A percentile compares a stretch with the other conserved stretches of the same genome.
These are phyloP conservation scores for Desmophyllum pertusum DNA, from an alignment of 92 coral and sea anemone species.

Conservation along the genomic window DNA sequence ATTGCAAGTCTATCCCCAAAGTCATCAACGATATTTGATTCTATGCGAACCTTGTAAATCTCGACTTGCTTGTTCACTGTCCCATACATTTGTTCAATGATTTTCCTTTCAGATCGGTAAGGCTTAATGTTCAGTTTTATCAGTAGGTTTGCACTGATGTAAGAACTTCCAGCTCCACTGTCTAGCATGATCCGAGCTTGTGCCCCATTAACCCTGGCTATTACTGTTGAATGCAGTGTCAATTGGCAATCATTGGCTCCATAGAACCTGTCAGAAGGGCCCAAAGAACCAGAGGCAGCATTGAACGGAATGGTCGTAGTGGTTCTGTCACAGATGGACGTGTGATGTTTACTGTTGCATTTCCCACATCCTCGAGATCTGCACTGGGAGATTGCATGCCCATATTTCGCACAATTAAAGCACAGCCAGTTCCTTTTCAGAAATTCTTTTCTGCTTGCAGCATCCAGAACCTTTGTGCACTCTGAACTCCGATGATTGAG, in stretches of 20 bases:
- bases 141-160: conserved; percentile 47
- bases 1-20: conserved; percentile 46
- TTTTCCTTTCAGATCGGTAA: conserved; percentile 38
- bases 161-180: conserved; percentile 70
- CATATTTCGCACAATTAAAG: too few species aligned
- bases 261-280: conserved; percentile 13
- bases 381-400: conserved; percentile 60
- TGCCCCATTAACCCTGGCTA: conserved; percentile 57
- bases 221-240: conserved; percentile 41
- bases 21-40: conserved; percentile 10
- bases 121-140: conserved; percentile 41
- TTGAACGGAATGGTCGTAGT: conserved; percentile 28
- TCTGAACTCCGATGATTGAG: conserved; percentile 29
- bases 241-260: conserved; percentile 28
- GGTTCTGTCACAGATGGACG: conserved; percentile 63
- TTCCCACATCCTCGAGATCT: conserved; percentile 56
- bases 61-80: conserved; percentile 49
- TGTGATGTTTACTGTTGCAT: conserved; percentile 60
- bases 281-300: not conserved
- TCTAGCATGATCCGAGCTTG: conserved; percentile 58
- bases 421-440: conserved; percentile 51
- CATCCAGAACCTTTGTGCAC: conserved; percentile 48
- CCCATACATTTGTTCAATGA: conserved; percentile 64
- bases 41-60: conserved; percentile 34
- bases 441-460: conserved; percentile 43